Percentiles rank a stretch among this genome's conserved stretches.
Conservation (phyloP, 2,797 vertebrate genomes). For the Pteropus rufus region DNA sequence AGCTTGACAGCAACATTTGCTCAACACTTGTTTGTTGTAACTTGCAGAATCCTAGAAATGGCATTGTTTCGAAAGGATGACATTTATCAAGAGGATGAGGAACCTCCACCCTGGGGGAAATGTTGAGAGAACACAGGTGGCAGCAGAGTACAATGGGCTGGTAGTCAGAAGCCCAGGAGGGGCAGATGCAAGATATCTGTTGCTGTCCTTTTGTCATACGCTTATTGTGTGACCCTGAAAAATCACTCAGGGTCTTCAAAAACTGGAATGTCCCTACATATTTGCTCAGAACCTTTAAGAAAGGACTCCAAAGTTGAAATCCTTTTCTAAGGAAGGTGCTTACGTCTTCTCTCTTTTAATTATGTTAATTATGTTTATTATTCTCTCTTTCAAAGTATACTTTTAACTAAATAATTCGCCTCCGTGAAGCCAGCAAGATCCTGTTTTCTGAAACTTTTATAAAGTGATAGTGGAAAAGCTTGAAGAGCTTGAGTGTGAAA, state of each 20-base stretch:
- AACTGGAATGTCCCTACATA: not conserved
- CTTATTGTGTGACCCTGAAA: not conserved
- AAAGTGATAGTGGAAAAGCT: not conserved
- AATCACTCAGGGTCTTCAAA: not conserved
- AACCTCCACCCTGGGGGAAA: not conserved
- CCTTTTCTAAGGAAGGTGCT: not conserved
- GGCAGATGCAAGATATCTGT: not conserved
- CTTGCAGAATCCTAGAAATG: slow-evolving; percentile 18
- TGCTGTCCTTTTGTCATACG: not conserved
- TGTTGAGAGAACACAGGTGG: slow-evolving; percentile 14
- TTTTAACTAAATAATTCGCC: not conserved
- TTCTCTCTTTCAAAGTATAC: not conserved
- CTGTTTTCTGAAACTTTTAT: not conserved
- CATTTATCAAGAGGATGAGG: not conserved
- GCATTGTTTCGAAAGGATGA: not conserved
- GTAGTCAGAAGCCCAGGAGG: too few relatives aligned
- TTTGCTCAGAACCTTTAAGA: not conserved
- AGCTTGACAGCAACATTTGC: not conserved
- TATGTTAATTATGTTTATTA: not conserved
- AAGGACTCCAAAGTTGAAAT: not conserved
- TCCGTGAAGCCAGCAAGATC: not conserved
- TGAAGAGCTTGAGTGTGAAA: not conserved
- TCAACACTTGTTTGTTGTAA: slow-evolving; percentile 18
- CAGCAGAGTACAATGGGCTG: not conserved
- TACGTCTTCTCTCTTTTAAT: not conserved